phyloP scores from a whole-genome alignment of 2,113 vertebrate genomes.

The Bufo gargarizans region DNA sequence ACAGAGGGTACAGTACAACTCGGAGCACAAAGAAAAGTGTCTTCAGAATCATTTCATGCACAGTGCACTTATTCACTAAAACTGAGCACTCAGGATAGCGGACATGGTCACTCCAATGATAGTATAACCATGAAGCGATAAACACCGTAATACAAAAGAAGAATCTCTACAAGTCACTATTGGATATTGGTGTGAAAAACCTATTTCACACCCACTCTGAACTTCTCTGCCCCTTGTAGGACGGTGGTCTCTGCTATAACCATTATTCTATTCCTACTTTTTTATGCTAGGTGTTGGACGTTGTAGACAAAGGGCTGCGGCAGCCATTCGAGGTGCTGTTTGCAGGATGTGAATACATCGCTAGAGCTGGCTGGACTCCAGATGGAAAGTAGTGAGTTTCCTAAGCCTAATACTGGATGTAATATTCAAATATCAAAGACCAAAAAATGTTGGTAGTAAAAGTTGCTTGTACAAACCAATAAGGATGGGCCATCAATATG shows the following conservation, averaged over 20 bases:
- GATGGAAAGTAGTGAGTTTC: conserved; percentile 85
- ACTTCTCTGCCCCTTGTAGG: neutral
- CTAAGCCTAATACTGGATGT: conserved; percentile 35
- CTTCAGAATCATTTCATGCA: no score
- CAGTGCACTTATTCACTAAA: no score
- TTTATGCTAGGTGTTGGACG: conserved; percentile 73
- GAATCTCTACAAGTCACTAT: neutral
- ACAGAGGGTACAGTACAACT: no score
- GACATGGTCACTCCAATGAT: no score
- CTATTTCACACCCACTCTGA: neutral
- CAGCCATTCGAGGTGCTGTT: conserved; percentile 83
- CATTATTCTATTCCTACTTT: neutral
- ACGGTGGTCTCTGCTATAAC: neutral
- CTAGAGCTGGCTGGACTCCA: conserved; percentile 83
- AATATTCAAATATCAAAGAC: neutral
- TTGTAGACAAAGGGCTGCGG: conserved; percentile 80
- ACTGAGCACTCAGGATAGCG: no score
- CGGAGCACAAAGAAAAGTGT: no score
- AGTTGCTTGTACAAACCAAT: neutral
- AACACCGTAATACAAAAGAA: neutral
- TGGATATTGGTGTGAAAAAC: neutral
- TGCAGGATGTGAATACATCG: conserved; percentile 82
- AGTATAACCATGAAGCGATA: neutral
- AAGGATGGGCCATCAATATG: neutral
- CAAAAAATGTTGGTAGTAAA: neutral